These are phyloP conservation scores for Agonopterix arenella DNA, from an alignment of 2,888 invertebrate species.

Conservation along the genomic window DNA sequence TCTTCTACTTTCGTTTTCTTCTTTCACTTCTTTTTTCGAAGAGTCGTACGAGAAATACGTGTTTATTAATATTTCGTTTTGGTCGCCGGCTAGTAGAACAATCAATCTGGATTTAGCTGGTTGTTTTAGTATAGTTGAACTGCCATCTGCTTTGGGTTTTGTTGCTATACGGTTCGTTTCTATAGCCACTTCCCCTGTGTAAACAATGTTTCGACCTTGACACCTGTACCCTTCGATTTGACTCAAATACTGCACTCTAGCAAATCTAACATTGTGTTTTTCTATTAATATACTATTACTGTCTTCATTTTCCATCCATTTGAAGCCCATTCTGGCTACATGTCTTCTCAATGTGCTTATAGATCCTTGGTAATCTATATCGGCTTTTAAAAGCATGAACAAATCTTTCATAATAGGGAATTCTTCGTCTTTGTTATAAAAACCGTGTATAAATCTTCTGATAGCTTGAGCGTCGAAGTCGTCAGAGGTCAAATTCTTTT, in stretches of 20 bases:
- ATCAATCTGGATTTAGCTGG: slow-evolving; percentile 25
- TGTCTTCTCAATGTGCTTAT: slow-evolving; percentile 26
- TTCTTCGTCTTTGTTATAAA: slow-evolving; percentile 27
- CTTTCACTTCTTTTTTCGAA: slow-evolving; percentile 26
- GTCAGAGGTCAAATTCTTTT: slow-evolving; percentile 21
- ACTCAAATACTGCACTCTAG: slow-evolving; percentile 26
- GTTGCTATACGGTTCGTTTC: slow-evolving; percentile 27
- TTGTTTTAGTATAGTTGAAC: slow-evolving; percentile 25
- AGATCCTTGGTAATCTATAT: slow-evolving; percentile 29
- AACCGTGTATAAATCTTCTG: slow-evolving; percentile 26
- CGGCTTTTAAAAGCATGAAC: slow-evolving; percentile 25
- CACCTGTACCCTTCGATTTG: slow-evolving; percentile 25
- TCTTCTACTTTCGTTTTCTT: slow-evolving; percentile 20
- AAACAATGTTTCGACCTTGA: slow-evolving; percentile 26
- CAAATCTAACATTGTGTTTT: slow-evolving; percentile 26
- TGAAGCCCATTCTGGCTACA: slow-evolving; percentile 26
- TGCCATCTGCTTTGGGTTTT: slow-evolving; percentile 25
- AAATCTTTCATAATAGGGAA: slow-evolving; percentile 30
- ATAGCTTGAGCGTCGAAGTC: slow-evolving; percentile 27
- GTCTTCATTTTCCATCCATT: slow-evolving; percentile 30
- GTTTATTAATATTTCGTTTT: slow-evolving; percentile 19
- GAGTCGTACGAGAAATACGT: slow-evolving; percentile 25
- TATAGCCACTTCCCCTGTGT: slow-evolving; percentile 24
- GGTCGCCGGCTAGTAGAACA: slow-evolving; percentile 26
- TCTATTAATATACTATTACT: slow-evolving; percentile 26